These are phyloP conservation scores for Ooceraea biroi DNA, from an alignment of 1,140 invertebrate genomes.

Conservation along the genomic window DNA sequence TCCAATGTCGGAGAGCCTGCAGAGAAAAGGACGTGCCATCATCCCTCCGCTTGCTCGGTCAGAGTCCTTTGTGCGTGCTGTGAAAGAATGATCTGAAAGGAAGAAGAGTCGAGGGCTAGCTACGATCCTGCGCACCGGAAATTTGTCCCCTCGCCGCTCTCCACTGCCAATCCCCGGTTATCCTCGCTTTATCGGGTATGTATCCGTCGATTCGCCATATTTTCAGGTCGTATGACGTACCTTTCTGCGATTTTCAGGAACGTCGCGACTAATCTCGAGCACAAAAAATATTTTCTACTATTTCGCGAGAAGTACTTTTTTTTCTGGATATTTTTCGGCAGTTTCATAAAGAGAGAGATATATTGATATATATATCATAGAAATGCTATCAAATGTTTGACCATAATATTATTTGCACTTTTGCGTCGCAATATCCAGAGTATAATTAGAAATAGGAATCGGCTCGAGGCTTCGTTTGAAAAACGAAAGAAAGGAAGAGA, in stretches of 20 bases:
- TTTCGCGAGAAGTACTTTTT: neutral
- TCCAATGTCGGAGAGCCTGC: constrained; percentile 11
- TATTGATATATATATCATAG: neutral
- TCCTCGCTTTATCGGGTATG: constrained; percentile 61
- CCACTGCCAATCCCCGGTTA: constrained; percentile 47
- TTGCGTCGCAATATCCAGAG: neutral
- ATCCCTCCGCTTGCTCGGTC: constrained; percentile 26
- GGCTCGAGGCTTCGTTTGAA: neutral
- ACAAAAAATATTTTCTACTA: neutral
- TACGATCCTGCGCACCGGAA: constrained; percentile 75
- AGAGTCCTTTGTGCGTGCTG: constrained; percentile 61
- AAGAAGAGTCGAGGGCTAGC: constrained; percentile 59
- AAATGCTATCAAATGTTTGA: neutral
- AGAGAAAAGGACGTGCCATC: constrained; percentile 26
- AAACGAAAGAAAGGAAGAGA: constrained; percentile 28
- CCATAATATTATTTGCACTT: neutral
- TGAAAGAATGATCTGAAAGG: constrained; percentile 61
- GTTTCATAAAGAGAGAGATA: neutral
- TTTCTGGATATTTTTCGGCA: too few relatives aligned
- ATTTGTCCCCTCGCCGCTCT: constrained; percentile 52
- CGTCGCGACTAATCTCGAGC: neutral
- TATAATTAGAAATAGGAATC: neutral
- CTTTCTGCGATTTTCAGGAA: neutral
- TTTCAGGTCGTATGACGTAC: neutral
- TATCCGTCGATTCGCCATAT: constrained; percentile 28